Base-by-base conservation (phyloP, 2,888 invertebrate genomes). In the Chymomyza fuscimana region DNA sequence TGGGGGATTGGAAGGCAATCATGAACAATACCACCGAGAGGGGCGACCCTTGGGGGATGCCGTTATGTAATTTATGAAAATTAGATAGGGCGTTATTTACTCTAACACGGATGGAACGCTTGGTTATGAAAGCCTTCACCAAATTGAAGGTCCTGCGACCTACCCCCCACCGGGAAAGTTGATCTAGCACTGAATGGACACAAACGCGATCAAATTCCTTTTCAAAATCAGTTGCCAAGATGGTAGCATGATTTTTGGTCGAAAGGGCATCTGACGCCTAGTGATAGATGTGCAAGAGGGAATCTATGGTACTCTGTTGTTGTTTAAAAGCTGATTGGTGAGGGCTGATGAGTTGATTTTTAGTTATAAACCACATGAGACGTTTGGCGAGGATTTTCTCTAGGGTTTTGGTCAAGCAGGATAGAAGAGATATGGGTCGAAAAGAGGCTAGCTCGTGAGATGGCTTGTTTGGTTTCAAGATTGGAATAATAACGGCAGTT, bases 191-290 rank as follows among this genome's bases (percentile, higher is more conserved):
- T 2, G 67, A 19, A 36, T 72, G 70, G 15, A 62, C 36, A 5
- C 64, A 68, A 9, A 74, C 70, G 61, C 68, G 72, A 50, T 70
- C 72, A 51, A 73, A 75, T 9, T 69, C 69, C 63, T 59, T 73
- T 65, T 65, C 70, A 60, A 75, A 76, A 67, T 73, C 74, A 59
- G 71, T 67, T 51, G 68, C 52, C 52, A 69, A 16, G 9, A 72
- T 71, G 64, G 67, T 67, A 36, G 70, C 58, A 59, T 72, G 63
- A 69, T 71, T 70, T 67, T 51, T 69, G 25, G 22, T 64, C 16
- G 67, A 72, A 40, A 66, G 36, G 16, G 65, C 64, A 68, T 19
- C 2, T 19, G 19, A 19, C 19, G 19, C 19, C 1, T 19, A 19
- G 19, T 19, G 19, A 19, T 19, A 2, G 19, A 19, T 19, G 19